Evolutionary conservation across 2,797 vertebrate genomes (phyloP).

Genomic region (Tympanoctomys barrerae): DNA sequence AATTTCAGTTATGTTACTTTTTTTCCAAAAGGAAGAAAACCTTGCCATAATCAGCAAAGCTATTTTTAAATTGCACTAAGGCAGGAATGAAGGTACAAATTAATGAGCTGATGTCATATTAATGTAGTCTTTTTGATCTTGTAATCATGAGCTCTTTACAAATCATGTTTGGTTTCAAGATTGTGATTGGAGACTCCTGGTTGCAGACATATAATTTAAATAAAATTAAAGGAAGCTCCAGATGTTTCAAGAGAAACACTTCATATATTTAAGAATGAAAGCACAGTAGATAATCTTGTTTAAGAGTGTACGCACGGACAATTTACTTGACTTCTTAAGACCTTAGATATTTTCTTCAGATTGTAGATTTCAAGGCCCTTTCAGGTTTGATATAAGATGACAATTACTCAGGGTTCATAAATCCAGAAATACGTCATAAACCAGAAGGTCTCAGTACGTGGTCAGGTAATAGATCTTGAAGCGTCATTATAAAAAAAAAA

Average conservation of each 20-base stretch:
- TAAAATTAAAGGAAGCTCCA: slow-evolving; percentile 75
- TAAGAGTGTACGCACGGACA: background rate
- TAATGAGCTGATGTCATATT: slow-evolving; percentile 81
- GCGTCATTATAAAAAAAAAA: background rate
- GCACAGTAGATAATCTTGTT: slow-evolving; percentile 11
- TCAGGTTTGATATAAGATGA: background rate
- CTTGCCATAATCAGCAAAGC: slow-evolving; percentile 73
- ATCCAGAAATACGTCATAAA: slow-evolving; percentile 39
- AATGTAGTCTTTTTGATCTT: slow-evolving; percentile 83
- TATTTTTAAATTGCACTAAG: slow-evolving; percentile 81
- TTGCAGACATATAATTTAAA: slow-evolving; percentile 82
- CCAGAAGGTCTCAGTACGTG: background rate
- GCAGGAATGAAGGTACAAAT: slow-evolving; percentile 75
- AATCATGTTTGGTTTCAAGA: slow-evolving; percentile 82
- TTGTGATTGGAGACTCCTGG: slow-evolving; percentile 70
- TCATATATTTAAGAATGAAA: slow-evolving; percentile 75
- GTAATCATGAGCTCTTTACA: slow-evolving; percentile 84
- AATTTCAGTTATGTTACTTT: slow-evolving; percentile 74
- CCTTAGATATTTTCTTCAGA: background rate
- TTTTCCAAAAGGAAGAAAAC: slow-evolving; percentile 81
- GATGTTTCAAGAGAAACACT: slow-evolving; percentile 76
- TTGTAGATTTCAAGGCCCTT: background rate
- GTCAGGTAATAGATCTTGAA: background rate
- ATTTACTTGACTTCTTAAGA: slow-evolving; percentile 28
- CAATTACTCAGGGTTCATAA: background rate